Evolutionary conservation across 2,888 invertebrate genomes (phyloP).

Genomic region (Augiades crinisus): DNA sequence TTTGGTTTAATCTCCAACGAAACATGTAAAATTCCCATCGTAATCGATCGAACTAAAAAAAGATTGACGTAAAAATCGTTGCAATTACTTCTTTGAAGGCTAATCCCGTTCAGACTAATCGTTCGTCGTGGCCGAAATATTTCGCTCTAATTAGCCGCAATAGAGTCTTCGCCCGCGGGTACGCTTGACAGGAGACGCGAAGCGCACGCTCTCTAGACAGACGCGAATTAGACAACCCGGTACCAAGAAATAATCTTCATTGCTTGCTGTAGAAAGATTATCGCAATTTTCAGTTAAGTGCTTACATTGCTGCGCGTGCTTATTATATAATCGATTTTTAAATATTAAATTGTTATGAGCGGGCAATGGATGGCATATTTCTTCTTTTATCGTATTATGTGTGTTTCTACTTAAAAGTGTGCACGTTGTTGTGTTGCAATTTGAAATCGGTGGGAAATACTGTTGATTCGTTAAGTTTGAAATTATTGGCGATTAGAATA

Average conservation of each 20-base stretch:
- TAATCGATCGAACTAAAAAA: slow-evolving; percentile 28
- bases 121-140: slow-evolving; percentile 47
- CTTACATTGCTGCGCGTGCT: slow-evolving; percentile 9
- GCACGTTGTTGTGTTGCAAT: slow-evolving; percentile 36
- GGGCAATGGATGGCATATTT: background rate
- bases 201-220: slow-evolving; percentile 56
- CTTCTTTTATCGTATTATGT: background rate
- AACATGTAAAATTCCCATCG: slow-evolving; percentile 10
- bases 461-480: slow-evolving; percentile 19
- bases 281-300: background rate
- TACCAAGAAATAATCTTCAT: slow-evolving; percentile 41
- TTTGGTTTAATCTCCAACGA: slow-evolving; percentile 2
- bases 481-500: slow-evolving; percentile 45
- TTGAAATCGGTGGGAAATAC: slow-evolving; percentile 45
- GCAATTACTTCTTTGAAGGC: slow-evolving; percentile 41
- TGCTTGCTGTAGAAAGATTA: too few relatives aligned
- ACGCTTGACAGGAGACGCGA: slow-evolving; percentile 61
- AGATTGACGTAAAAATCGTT: slow-evolving; percentile 40
- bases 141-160: slow-evolving; percentile 54
- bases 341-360: background rate
- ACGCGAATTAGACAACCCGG: slow-evolving; percentile 51
- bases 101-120: slow-evolving; percentile 43
- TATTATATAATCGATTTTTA: background rate
- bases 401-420: background rate
- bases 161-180: slow-evolving; percentile 51